Evolutionary conservation across 30 jellyfish, hydroid and myxozoan species (phyloP).

Genomic region (Hydra vulgaris): DNA sequence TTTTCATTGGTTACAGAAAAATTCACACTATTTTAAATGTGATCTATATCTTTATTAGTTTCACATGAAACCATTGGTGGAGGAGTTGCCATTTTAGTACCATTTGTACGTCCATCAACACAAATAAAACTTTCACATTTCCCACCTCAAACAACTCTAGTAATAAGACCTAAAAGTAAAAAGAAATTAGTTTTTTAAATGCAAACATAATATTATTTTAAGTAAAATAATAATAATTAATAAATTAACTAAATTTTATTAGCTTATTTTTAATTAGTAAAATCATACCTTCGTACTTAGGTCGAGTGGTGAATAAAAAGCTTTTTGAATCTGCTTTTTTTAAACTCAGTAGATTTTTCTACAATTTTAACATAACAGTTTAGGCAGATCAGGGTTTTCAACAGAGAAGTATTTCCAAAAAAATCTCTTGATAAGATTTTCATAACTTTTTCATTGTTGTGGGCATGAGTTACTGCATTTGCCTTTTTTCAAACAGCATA

Average conservation of each 20-base stretch:
- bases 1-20: background rate
- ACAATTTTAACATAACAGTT: background rate
- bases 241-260: too few relatives aligned
- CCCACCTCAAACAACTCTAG: background rate
- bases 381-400: background rate
- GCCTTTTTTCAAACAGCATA: background rate
- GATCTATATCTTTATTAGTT: background rate
- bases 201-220: background rate
- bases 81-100: background rate
- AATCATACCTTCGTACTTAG: background rate
- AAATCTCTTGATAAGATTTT: background rate
- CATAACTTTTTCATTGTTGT: background rate
- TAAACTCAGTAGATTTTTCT: background rate
- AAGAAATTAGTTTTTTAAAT: background rate
- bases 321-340: background rate
- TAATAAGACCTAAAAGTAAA: background rate
- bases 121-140: background rate
- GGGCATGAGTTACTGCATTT: background rate
- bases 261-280: background rate
- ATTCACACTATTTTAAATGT: background rate
- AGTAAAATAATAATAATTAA: background rate
- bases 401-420: background rate
- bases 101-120: background rate
- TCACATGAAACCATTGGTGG: background rate
- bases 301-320: background rate